Base-by-base conservation (phyloP, 64 coral and sea anemone genomes). In the Astreopora myriophthalma region DNA sequence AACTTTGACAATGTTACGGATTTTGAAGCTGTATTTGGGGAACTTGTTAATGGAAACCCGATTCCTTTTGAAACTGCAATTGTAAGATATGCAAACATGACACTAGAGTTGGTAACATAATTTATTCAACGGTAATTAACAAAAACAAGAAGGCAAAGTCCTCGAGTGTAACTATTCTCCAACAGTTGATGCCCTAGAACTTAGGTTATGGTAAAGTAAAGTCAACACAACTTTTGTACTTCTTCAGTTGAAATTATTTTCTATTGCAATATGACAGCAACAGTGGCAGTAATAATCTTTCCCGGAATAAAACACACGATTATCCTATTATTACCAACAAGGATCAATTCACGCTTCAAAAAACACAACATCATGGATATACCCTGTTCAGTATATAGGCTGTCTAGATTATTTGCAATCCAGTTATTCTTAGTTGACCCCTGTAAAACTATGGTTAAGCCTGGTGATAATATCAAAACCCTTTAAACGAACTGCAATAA, bases 41-140 rank as follows among this genome's bases (percentile, higher is more conserved):
- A 86, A 11, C 69, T 92, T 76, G 90, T 92, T 3, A 92, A 92
- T 92, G 90, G 23, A 5, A 69, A 29, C 31, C 31, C 23, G 8
- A 26, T 6, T 69, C 31, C 65, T 69, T 69, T 69, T 69, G 65
- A 69, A 27, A 5, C 25, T 5, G 65, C 65, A 7, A 25, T 69
- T 9, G 5, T 9, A 69, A 63, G 60, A 69, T 27, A 68, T 68
- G 65, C 65, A 69, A 69, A 69, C 23, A 69, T 69, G 25, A 69
- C 65, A 28, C 25, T 11, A 0, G 23, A 69, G 12, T 13, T 69
- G 5, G 8, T 69, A 28, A 4, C n/a, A 6, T 27, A 69, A 63
- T n/a, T n/a, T n/a, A 63, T 63, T 16, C 8, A 63, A 63, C 60
- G 20, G 4, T 4, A n/a, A n/a, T 22, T 63, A 20, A 63, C 4